phyloP scores from a whole-genome alignment of 2,113 vertebrate genomes.

The Nymphicus hollandicus region DNA sequence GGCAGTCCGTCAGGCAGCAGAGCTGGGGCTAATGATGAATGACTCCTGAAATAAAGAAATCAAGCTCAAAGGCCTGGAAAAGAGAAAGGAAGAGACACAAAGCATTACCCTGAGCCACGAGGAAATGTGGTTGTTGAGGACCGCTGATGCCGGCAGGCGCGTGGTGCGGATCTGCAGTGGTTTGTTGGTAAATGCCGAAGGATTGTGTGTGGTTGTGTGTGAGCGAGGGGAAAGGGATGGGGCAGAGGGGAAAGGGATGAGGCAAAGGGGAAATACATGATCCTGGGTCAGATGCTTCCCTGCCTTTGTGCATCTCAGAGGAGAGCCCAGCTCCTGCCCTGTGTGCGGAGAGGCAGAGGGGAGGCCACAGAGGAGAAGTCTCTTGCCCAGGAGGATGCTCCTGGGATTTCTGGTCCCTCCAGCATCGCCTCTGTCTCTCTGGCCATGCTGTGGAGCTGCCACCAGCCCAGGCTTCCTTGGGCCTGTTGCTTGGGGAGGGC shows the following conservation, averaged over 20 bases:
- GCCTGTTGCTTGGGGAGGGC: fast-evolving
- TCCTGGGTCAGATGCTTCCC: background rate
- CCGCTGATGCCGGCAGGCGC: background rate
- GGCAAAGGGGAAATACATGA: fast-evolving
- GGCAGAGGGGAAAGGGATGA: background rate
- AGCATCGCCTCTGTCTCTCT: fast-evolving
- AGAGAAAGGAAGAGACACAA: background rate
- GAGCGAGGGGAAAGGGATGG: background rate
- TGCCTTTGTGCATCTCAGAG: background rate
- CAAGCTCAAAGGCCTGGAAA: background rate
- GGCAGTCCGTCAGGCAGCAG: constrained; percentile 24
- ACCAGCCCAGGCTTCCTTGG: fast-evolving
- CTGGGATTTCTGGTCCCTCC: fast-evolving
- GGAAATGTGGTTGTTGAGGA: background rate
- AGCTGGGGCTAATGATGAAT: constrained; percentile 48
- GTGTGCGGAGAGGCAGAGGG: background rate
- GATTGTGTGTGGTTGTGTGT: background rate
- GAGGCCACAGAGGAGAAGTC: background rate
- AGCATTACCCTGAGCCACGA: background rate
- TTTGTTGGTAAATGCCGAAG: background rate
- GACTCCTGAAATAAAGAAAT: constrained; percentile 53
- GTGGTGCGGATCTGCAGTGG: fast-evolving
- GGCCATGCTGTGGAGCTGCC: fast-evolving
- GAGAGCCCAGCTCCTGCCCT: background rate
- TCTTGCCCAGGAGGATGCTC: background rate